A percentile compares a stretch with the other conserved stretches of the same genome.
These are phyloP conservation scores for Corythornis leucogaster DNA, from an alignment of 2,797 vertebrate species.

Conservation along the genomic window DNA sequence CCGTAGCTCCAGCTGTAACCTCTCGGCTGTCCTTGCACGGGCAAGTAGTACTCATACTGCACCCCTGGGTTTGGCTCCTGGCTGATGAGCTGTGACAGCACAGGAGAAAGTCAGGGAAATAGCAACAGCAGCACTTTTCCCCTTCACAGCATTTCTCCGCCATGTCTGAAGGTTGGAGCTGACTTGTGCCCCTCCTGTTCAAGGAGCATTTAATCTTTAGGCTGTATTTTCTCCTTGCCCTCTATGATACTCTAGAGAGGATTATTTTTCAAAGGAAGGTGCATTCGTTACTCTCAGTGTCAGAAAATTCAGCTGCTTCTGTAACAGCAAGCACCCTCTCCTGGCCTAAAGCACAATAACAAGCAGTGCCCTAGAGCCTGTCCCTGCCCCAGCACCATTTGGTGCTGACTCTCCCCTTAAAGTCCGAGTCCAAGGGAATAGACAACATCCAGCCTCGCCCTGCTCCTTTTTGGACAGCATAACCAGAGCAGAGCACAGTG, in stretches of 20 bases:
- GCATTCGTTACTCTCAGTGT: not conserved
- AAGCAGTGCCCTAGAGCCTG: not conserved
- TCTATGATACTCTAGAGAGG: not conserved
- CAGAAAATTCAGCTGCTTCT: not conserved
- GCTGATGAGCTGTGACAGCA: constrained; percentile 86
- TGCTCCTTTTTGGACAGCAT: not conserved
- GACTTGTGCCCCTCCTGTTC: not conserved
- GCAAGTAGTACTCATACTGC: constrained; percentile 90
- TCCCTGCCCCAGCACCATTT: not conserved
- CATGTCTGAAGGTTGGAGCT: not conserved
- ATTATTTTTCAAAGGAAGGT: not conserved
- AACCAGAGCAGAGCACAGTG: not conserved
- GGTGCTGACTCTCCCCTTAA: not conserved
- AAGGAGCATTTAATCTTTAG: not conserved
- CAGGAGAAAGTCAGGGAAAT: not conserved
- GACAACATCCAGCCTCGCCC: not conserved
- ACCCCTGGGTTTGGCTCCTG: constrained; percentile 91
- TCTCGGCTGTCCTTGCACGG: constrained; percentile 64
- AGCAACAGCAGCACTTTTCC: not conserved
- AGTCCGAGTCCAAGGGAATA: not conserved
- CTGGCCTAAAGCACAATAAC: not conserved
- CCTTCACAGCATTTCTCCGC: not conserved
- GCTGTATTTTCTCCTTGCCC: not conserved
- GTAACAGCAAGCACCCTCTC: not conserved
- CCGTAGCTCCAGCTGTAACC: constrained; percentile 92